Evolutionary conservation across 92 coral and sea anemone species (phyloP).

Genomic region (Phenganax stokvisi): DNA sequence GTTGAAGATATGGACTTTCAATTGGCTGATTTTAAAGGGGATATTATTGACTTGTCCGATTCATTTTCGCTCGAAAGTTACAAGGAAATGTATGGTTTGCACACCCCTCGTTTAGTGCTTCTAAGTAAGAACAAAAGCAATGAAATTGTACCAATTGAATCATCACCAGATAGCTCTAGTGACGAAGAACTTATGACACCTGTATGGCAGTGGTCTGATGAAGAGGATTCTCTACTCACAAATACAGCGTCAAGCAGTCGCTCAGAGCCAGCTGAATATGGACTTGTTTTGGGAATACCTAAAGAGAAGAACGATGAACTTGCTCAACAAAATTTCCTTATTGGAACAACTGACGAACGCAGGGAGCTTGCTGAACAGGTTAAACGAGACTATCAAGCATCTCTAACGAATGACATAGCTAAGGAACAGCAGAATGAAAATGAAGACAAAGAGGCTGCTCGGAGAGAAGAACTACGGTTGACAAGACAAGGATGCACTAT

Average conservation of each 20-base stretch:
- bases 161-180: constrained; percentile 9
- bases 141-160: not conserved
- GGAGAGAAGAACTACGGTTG: constrained; percentile 25
- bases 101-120: constrained; percentile 6
- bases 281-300: too few species aligned
- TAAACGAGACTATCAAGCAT: constrained; percentile 38
- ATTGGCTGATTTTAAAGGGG: constrained; percentile 48
- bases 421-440: constrained; percentile 22
- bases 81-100: too few species aligned
- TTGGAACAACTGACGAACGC: constrained; percentile 48
- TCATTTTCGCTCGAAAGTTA: constrained; percentile 43
- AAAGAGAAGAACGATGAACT: too few species aligned
- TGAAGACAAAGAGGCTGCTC: not conserved
- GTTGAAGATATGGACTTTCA: constrained; percentile 37
- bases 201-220: not conserved
- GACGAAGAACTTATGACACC: constrained; percentile 13
- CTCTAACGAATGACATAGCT: constrained; percentile 35
- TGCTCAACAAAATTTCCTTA: not conserved
- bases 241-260: not conserved
- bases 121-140: constrained; percentile 25
- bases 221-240: not conserved
- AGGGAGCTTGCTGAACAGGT: constrained; percentile 28
- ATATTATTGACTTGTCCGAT: constrained; percentile 35
- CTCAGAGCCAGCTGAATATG: not conserved
- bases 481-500: constrained; percentile 34